Evolutionary conservation across 2,113 vertebrate species (phyloP).

Genomic region (Gallinago media): DNA sequence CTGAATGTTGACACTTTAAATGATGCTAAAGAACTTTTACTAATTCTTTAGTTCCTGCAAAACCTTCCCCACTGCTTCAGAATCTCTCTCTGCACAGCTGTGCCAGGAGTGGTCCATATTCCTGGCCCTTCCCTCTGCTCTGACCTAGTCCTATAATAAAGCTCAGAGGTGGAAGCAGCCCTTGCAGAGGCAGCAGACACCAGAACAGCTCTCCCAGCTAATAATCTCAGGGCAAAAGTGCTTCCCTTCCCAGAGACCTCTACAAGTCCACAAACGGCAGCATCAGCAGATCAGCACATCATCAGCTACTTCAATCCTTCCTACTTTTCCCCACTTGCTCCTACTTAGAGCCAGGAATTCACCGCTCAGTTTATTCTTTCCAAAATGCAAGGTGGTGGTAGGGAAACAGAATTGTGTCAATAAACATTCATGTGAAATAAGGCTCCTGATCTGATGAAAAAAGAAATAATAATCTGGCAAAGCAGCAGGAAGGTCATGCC

Average conservation of each 20-base stretch:
- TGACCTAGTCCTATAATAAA: background rate
- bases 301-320: background rate
- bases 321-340: background rate
- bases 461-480: background rate
- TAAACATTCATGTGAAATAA: background rate
- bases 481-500: background rate
- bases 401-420: background rate
- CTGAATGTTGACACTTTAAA: background rate
- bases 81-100: background rate
- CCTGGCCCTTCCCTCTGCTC: background rate
- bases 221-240: background rate
- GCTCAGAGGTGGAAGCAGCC: background rate
- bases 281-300: background rate
- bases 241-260: background rate
- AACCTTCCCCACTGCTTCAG: background rate
- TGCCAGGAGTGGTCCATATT: background rate
- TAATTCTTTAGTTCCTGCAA: background rate
- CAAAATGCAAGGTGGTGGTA: background rate
- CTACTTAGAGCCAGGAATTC: background rate
- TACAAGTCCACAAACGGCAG: background rate
- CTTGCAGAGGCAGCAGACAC: background rate
- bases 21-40: background rate
- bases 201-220: background rate
- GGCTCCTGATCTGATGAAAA: background rate
- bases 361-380: background rate